These are phyloP conservation scores for Nasonia longicornis DNA, from an alignment of 1,140 invertebrate genomes.

Conservation along the genomic window DNA sequence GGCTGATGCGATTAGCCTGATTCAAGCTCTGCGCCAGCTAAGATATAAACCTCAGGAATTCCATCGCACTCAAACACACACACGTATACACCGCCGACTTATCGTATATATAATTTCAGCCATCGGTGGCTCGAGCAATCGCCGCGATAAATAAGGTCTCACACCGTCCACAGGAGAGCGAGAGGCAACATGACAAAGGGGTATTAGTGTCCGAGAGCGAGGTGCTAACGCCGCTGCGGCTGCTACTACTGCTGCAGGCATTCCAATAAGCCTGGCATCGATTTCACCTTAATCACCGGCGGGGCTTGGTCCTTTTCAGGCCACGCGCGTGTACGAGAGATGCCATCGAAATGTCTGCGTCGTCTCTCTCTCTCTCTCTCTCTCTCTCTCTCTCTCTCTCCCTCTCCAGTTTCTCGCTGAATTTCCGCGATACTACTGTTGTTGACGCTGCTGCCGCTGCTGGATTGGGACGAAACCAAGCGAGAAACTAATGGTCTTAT, in stretches of 20 bases:
- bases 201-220: not conserved
- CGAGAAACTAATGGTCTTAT: slow-evolving; percentile 6
- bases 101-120: not conserved
- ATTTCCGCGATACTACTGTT: not conserved
- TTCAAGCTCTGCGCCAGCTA: not conserved
- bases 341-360: slow-evolving; percentile 11
- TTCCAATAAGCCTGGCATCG: slow-evolving; percentile 29
- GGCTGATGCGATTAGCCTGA: not conserved
- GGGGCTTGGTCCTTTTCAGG: not conserved
- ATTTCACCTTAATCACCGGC: slow-evolving; percentile 23
- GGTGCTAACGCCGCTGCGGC: not conserved
- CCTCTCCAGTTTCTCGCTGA: not conserved
- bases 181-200: slow-evolving; percentile 16
- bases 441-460: not conserved
- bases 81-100: not conserved
- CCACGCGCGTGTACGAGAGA: not conserved
- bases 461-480: not conserved
- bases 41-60: not conserved
- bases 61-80: not conserved
- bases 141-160: not conserved
- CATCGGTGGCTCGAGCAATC: not conserved
- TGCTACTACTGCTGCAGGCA: not conserved
- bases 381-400: no score
- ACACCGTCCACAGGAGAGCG: no score
- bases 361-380: not conserved